Evolutionary conservation across 2,113 vertebrate genomes (phyloP).

Genomic region (Paramisgurnus dabryanus): DNA sequence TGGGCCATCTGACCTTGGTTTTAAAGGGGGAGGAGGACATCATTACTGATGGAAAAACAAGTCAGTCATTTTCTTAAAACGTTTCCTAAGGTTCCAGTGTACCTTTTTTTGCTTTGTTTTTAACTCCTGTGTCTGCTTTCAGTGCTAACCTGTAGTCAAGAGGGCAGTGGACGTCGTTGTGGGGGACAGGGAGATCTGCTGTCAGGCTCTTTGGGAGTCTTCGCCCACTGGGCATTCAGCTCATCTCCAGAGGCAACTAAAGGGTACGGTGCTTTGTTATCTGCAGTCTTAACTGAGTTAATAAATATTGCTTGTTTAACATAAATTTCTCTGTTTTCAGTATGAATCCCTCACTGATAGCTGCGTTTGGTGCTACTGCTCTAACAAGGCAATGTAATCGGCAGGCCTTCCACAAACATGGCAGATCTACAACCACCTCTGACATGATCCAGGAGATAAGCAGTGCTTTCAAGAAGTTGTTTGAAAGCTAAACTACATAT

Average conservation of each 20-base stretch:
- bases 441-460: slow-evolving; percentile 95
- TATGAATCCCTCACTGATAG: slow-evolving; percentile 85
- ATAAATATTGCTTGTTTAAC: not conserved
- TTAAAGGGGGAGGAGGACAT: slow-evolving; percentile 91
- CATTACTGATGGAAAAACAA: slow-evolving; percentile 88
- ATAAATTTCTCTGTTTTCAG: slow-evolving; percentile 51
- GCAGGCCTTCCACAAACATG: slow-evolving; percentile 88
- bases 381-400: slow-evolving; percentile 89
- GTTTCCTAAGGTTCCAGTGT: not conserved
- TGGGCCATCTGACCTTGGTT: slow-evolving; percentile 92
- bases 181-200: slow-evolving; percentile 96
- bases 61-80: slow-evolving; percentile 69
- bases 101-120: not conserved
- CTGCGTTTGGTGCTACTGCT: slow-evolving; percentile 88
- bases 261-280: slow-evolving; percentile 70
- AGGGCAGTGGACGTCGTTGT: slow-evolving; percentile 90
- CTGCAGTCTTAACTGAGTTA: not conserved
- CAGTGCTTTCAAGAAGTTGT: slow-evolving; percentile 87
- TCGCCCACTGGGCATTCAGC: slow-evolving; percentile 90
- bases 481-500: slow-evolving; percentile 81
- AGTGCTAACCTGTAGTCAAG: slow-evolving; percentile 85
- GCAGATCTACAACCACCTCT: slow-evolving; percentile 88
- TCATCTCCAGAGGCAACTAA: slow-evolving; percentile 79
- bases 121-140: slow-evolving; percentile 18
- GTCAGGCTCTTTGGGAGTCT: slow-evolving; percentile 87